Evolutionary conservation across 2,888 invertebrate genomes (phyloP), one percentile per base, ranked within the genome.

Genomic region (Nemurella pictetii): DNA sequence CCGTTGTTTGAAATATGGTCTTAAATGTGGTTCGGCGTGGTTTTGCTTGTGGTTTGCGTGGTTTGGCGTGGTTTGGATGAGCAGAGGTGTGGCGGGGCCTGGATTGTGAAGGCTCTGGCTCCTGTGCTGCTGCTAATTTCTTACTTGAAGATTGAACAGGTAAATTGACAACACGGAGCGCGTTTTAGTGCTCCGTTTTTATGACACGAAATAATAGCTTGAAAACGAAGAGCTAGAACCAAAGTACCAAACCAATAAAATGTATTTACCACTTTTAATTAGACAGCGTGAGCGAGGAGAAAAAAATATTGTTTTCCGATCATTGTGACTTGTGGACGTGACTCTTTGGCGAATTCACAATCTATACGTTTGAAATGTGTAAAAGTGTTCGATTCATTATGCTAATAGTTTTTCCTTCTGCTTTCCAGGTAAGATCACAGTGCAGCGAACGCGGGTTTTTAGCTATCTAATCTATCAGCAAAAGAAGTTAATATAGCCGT

Each of bases 341-440:
- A 55, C 55, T 20, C 12, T 55, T 12, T 55, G 20, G 55, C 55
- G 55, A 55, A 55, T 55, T 35, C 5, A 12, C 55, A 2, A 55
- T 55, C 55, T 55, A n/a, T n/a, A 15, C 15, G 55, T 55, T 12
- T 55, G 15, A 55, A 55, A 55, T 55, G 9, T 55, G 55, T 12
- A 55, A 55, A 55, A 75, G 12, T 73, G 15, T 73, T 75, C 15
- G 55, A 75, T 7, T 75, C 25, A 75, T 29, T 75, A 75, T 26
- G n/a, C 75, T 75, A 75, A 75, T 15, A 75, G 1, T 75, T 29
- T 75, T 26, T 75, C 27, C 27, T 29, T 75, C n/a, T 75, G 27
- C 29, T 75, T 75, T 75, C 75, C 75, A 75, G 75, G 75, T 75
- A 75, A 75, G 75, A 28, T 75, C 4, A n/a, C 75, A 55, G 9